phyloP scores from a whole-genome alignment of 2,113 vertebrate genomes.

The Lichenostomus cassidix region DNA sequence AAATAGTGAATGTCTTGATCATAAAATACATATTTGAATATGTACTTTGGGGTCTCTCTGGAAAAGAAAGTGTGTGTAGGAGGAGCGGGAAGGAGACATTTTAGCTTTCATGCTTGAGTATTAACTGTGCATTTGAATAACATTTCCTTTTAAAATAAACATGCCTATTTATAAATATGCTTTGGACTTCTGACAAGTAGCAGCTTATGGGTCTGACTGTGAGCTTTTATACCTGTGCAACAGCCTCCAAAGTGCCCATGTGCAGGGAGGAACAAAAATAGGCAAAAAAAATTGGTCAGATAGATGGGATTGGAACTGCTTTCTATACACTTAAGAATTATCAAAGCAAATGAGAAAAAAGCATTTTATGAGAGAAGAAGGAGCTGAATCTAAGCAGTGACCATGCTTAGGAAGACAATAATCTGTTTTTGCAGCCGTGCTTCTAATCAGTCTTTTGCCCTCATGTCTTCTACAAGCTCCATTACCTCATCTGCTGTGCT shows the following conservation, averaged over 20 bases:
- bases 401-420: background rate
- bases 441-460: background rate
- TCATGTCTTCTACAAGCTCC: background rate
- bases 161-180: conserved; percentile 13
- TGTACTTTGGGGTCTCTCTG: background rate
- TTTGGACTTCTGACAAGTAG: conserved; percentile 24
- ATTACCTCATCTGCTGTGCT: background rate
- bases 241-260: background rate
- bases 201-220: background rate
- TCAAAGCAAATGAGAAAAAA: background rate
- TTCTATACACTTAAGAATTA: background rate
- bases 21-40: conserved; percentile 46
- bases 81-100: conserved; percentile 9
- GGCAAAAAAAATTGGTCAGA: background rate
- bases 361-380: background rate
- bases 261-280: background rate
- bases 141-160: conserved; percentile 42
- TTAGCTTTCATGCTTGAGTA: background rate
- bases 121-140: conserved; percentile 35
- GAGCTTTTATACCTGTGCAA: background rate
- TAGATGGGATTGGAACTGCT: background rate
- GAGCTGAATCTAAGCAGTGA: background rate
- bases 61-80: conserved; percentile 2
- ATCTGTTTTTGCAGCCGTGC: background rate
- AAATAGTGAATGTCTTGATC: conserved; percentile 7